Evolutionary conservation across 2,888 invertebrate species (phyloP).

Genomic region (Sturmia bella): DNA sequence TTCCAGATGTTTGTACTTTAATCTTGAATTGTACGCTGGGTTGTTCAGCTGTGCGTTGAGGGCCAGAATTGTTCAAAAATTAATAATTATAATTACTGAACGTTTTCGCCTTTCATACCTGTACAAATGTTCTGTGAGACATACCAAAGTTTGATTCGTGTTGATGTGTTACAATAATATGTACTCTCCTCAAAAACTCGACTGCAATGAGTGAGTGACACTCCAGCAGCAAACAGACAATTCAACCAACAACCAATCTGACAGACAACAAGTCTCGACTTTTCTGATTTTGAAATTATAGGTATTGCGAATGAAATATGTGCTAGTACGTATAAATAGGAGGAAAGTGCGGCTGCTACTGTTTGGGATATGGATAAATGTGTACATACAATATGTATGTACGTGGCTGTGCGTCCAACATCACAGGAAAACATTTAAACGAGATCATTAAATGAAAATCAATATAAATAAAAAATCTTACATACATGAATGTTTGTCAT

Average conservation of each 20-base stretch:
- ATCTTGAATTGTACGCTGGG: slow-evolving; percentile 30
- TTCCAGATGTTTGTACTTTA: no score
- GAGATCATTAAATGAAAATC: slow-evolving; percentile 67
- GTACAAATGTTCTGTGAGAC: slow-evolving; percentile 39
- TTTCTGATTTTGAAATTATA: slow-evolving; percentile 7
- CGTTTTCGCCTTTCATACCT: slow-evolving; percentile 50
- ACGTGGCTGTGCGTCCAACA: slow-evolving; percentile 30
- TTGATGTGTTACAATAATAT: slow-evolving; percentile 69
- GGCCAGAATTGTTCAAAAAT: slow-evolving; percentile 39
- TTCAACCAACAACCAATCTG: slow-evolving; percentile 7
- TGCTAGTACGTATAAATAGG: background rate
- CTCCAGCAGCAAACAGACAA: slow-evolving; percentile 23
- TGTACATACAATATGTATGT: background rate
- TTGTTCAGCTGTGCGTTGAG: slow-evolving; percentile 6
- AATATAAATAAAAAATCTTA: slow-evolving; percentile 18
- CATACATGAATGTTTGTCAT: background rate
- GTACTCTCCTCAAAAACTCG: slow-evolving; percentile 25
- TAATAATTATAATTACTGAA: slow-evolving; percentile 67
- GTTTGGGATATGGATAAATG: slow-evolving; percentile 17
- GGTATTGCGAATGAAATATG: background rate
- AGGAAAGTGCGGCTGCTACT: slow-evolving; percentile 17
- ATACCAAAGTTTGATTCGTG: slow-evolving; percentile 60
- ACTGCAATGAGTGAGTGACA: slow-evolving; percentile 9
- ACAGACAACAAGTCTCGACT: slow-evolving; percentile 54
- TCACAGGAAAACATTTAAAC: slow-evolving; percentile 59